Evolutionary conservation across 2,888 invertebrate genomes (phyloP).

Genomic region (Neoscelio sp.): DNA sequence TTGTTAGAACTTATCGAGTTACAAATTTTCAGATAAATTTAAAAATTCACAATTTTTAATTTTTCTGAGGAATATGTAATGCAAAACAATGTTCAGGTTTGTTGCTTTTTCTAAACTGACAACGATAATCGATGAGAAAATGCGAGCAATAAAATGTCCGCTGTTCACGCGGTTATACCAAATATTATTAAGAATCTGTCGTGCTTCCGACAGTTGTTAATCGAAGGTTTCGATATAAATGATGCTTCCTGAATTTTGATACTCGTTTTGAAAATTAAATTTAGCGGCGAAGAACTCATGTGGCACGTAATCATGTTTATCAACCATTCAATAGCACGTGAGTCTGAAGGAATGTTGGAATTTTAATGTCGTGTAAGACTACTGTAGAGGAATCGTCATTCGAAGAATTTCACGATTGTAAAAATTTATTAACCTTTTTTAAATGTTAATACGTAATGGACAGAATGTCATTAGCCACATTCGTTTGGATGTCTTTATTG

Average conservation of each 20-base stretch:
- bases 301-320: background rate
- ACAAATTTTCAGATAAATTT: too few species aligned
- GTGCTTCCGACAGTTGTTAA: constrained; percentile 50
- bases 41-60: too few species aligned
- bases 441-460: constrained; percentile 11
- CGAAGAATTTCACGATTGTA: too few species aligned
- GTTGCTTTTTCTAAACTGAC: constrained; percentile 36
- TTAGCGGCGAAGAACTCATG: background rate
- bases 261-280: constrained; percentile 54
- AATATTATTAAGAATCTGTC: constrained; percentile 44
- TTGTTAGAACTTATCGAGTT: too few species aligned
- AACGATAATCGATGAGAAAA: constrained; percentile 29
- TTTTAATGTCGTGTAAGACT: too few species aligned
- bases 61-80: too few species aligned
- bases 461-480: constrained; percentile 2
- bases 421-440: constrained; percentile 7
- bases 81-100: too few species aligned
- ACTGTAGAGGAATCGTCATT: too few species aligned
- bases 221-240: constrained; percentile 52
- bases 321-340: background rate
- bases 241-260: constrained; percentile 66
- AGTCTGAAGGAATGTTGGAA: too few species aligned
- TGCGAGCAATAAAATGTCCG: constrained; percentile 6
- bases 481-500: background rate
- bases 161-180: constrained; percentile 25